Base-by-base conservation (phyloP, 1,140 invertebrate genomes). In the Leguminivora glycinivorella region DNA sequence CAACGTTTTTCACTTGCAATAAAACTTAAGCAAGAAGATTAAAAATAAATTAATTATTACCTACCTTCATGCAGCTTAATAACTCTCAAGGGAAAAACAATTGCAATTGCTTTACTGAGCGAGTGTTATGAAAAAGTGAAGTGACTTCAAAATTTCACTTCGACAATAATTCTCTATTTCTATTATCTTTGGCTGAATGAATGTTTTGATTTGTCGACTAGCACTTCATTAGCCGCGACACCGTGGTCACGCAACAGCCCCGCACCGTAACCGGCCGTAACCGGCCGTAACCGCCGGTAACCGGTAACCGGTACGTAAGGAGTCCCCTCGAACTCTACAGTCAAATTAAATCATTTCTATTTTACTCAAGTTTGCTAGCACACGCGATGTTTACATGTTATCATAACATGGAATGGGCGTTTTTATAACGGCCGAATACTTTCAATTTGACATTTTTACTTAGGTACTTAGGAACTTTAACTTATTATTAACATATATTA, bases 331-430 rank as follows among this genome's bases (percentile, higher is more conserved):
- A 79, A 81, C 80, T 83, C 82, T 70, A 67, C 73, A 71, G 76
- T 76, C 71, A 86, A 89, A 89, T 89, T 88, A 87, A 90, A 87
- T 90, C 82, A 88, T 88, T 88, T 88, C 83, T 85, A 83, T 84
- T 87, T 87, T 73, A 81, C 79, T 67, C 80, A 79, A 78, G 75
- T 85, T 84, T 85, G 78, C 76, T 77, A 70, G 72, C 85, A 88
- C 85, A 88, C 84, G 87, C 86, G 82, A 88, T 80, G 70, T 69
- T 12, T 69, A 72, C 52, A 67, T 72, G 80, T 79, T 82, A 75
- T 80, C 78, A 81, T 83, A 82, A 75, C 73, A 74, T 76, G 77
- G 78, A 84, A 52, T 52, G n/a, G 47, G 17, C 47, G 19, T 52
- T 52, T 19, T 14, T 14, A 38, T 38, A 14, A 38, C 10, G 10